phyloP scores from a whole-genome alignment of 1,140 invertebrate species.

The Trichonephila clavata region DNA sequence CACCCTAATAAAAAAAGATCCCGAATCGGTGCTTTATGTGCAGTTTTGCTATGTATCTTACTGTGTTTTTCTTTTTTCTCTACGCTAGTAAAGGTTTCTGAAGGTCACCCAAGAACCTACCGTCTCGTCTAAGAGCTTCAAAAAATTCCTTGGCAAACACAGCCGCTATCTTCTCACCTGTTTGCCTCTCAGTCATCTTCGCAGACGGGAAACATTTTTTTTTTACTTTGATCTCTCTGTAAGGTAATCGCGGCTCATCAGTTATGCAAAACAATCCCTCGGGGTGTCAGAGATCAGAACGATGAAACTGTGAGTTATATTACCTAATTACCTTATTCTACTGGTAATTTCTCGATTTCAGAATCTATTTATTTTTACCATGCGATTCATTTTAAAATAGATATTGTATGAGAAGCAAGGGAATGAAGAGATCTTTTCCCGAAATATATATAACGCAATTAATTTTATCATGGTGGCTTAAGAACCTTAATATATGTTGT shows the following conservation, averaged over 20 bases:
- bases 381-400: too few species aligned
- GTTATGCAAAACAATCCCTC: slow-evolving; percentile 25
- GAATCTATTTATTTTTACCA: not conserved
- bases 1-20: not conserved
- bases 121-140: slow-evolving; percentile 51
- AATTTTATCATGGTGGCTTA: too few species aligned
- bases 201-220: slow-evolving; percentile 25
- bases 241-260: slow-evolving; percentile 26
- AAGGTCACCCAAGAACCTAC: slow-evolving; percentile 59
- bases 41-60: slow-evolving; percentile 2
- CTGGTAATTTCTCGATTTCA: not conserved
- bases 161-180: slow-evolving; percentile 52
- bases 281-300: slow-evolving; percentile 18
- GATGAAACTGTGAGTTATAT: not conserved
- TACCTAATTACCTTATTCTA: slow-evolving; percentile 2
- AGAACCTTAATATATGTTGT: too few species aligned
- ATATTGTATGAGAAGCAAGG: not conserved
- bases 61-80: not conserved
- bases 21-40: slow-evolving; percentile 8
- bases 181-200: slow-evolving; percentile 29
- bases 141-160: slow-evolving; percentile 68
- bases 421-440: not conserved
- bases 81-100: slow-evolving; percentile 44
- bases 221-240: slow-evolving; percentile 14
- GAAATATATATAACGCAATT: not conserved